Percentiles rank a stretch among this genome's conserved stretches.
phyloP scores from a whole-genome alignment of 2,888 invertebrate genomes.

The Eilema sororculum region DNA sequence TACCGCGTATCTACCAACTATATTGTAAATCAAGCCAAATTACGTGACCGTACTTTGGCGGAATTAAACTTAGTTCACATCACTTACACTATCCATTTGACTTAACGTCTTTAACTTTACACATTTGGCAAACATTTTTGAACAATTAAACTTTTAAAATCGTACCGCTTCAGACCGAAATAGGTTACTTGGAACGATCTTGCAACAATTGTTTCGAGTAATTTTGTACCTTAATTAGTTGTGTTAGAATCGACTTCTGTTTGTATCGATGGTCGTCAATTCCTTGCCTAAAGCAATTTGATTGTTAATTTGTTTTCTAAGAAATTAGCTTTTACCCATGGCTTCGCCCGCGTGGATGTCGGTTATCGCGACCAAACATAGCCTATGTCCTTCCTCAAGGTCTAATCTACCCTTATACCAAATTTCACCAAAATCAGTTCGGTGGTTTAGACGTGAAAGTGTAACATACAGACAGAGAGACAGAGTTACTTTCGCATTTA shows the following conservation, averaged over 20 bases:
- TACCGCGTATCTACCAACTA: slow-evolving; percentile 8
- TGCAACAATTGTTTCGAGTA: not conserved
- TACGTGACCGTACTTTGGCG: slow-evolving; percentile 25
- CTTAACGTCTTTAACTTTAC: slow-evolving; percentile 58
- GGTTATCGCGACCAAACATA: no score
- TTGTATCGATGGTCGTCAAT: slow-evolving; percentile 33
- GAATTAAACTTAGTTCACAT: slow-evolving; percentile 36
- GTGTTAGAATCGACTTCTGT: slow-evolving; percentile 24
- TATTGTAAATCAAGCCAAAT: slow-evolving; percentile 20
- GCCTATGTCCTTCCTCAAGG: no score
- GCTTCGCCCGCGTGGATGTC: no score
- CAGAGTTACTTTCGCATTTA: no score
- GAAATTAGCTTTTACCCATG: no score
- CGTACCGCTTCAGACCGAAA: slow-evolving; percentile 42
- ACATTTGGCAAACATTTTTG: slow-evolving; percentile 68
- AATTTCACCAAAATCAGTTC: no score
- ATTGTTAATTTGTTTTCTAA: slow-evolving; percentile 44
- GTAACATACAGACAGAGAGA: no score
- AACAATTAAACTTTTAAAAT: slow-evolving; percentile 66
- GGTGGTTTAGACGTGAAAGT: no score
- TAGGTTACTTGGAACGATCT: slow-evolving; percentile 33
- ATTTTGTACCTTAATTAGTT: slow-evolving; percentile 28
- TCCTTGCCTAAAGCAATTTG: slow-evolving; percentile 40
- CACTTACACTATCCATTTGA: slow-evolving; percentile 45
- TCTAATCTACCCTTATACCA: no score